Evolutionary conservation across 2,888 invertebrate species (phyloP).

Genomic region (Invenusta paracnida): DNA sequence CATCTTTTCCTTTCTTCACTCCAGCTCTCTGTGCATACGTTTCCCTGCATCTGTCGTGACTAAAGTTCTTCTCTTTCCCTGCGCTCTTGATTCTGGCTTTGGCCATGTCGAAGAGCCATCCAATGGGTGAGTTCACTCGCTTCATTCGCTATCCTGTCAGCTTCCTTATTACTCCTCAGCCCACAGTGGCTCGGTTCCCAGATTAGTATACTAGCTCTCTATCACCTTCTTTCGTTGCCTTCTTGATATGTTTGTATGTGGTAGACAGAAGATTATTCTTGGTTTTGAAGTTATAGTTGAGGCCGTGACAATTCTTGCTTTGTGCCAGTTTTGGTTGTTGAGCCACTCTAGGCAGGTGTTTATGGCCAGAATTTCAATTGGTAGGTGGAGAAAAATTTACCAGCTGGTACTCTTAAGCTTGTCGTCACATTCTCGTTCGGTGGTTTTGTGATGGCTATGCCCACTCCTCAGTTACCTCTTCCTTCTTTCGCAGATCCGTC

Average conservation of each 20-base stretch:
- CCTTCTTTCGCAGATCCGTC: too few relatives aligned
- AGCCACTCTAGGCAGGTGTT: too few relatives aligned
- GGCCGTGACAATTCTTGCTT: too few relatives aligned
- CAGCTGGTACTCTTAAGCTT: too few relatives aligned
- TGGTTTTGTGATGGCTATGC: too few relatives aligned
- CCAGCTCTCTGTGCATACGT: neutral
- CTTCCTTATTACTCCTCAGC: neutral
- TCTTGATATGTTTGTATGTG: neutral
- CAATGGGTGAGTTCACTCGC: neutral
- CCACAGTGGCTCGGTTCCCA: neutral
- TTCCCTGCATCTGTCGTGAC: neutral
- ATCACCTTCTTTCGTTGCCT: too few relatives aligned
- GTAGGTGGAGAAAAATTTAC: too few relatives aligned
- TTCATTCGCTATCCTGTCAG: neutral
- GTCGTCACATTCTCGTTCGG: too few relatives aligned
- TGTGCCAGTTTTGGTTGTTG: too few relatives aligned
- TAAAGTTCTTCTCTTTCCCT: neutral
- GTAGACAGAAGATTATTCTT: neutral
- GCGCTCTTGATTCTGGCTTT: slow-evolving; percentile 1
- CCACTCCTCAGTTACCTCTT: too few relatives aligned
- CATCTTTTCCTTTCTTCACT: neutral
- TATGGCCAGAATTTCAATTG: too few relatives aligned
- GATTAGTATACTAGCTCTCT: neutral
- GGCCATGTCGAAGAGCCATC: slow-evolving; percentile 4
- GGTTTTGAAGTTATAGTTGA: neutral